Evolutionary conservation across 2,113 vertebrate species (phyloP).

Genomic region (Picathartes gymnocephalus): DNA sequence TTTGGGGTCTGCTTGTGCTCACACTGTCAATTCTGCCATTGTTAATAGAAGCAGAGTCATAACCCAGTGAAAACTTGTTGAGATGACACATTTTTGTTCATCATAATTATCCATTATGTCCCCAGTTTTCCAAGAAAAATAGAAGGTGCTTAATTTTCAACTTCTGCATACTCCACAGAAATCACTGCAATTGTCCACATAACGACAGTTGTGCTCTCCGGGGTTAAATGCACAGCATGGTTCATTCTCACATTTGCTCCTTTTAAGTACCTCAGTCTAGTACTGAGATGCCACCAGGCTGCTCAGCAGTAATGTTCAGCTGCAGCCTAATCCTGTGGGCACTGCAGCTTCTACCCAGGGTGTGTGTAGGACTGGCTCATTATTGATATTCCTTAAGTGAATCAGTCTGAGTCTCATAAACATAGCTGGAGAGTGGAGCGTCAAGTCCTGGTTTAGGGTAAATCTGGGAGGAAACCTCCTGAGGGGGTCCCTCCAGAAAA

Average conservation of each 20-base stretch:
- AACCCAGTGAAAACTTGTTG: neutral
- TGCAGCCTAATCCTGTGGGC: neutral
- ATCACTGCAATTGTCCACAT: neutral
- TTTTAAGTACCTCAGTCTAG: neutral
- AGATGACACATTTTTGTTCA: neutral
- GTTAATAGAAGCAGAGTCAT: neutral
- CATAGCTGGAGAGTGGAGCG: neutral
- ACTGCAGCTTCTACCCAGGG: neutral
- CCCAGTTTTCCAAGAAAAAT: neutral
- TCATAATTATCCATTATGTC: neutral
- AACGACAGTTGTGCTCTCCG: neutral
- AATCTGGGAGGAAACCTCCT: no score
- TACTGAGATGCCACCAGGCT: neutral
- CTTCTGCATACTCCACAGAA: neutral
- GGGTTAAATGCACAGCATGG: neutral
- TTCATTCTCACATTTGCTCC: neutral
- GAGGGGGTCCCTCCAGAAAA: no score
- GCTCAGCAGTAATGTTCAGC: neutral
- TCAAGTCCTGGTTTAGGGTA: no score
- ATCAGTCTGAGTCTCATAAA: neutral
- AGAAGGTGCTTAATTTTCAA: neutral
- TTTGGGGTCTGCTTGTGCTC: neutral
- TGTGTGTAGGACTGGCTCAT: neutral
- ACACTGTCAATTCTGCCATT: neutral
- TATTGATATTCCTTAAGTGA: neutral